These are phyloP conservation scores for Caenorhabditis elegans DNA, from an alignment of 1,140 invertebrate species.

Conservation along the genomic window WBcel235 BX284606.5:10190001-10190500, in stretches of 20 bases:
- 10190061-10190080: slow-evolving; percentile 1
- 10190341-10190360: background rate
- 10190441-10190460: background rate
- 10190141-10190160: background rate
- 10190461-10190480: background rate
- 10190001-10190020: background rate
- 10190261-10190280: background rate
- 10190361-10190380: background rate
- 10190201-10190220: background rate
- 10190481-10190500: background rate
- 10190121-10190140: background rate
- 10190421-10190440: background rate
- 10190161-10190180: background rate
- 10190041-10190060: background rate
- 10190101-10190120: slow-evolving; percentile 15
- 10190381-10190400: too few relatives aligned
- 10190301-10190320: background rate
- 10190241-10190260: background rate
- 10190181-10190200: background rate
- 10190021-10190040: slow-evolving; percentile 1
- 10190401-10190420: background rate
- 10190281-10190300: background rate
- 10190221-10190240: background rate
- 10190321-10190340: background rate
- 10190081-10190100: slow-evolving; percentile 28